These are phyloP conservation scores for Anomalospiza imberbis DNA, from an alignment of 2,797 vertebrate genomes.

Conservation along the genomic window DNA sequence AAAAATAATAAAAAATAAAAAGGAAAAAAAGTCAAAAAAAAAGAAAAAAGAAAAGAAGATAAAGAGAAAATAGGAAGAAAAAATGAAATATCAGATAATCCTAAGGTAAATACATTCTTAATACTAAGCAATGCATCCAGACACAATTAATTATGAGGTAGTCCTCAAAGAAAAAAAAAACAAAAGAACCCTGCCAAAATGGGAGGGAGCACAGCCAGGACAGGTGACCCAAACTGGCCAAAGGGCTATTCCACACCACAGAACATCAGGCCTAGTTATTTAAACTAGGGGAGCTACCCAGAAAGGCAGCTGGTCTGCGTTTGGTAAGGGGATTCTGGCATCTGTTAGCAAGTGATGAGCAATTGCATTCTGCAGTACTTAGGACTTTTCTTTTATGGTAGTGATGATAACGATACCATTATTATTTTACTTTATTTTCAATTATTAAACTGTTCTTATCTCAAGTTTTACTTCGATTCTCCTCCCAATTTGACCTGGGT, in stretches of 20 bases:
- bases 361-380: neutral
- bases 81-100: neutral
- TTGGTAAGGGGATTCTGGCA: neutral
- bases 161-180: neutral
- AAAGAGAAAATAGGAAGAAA: neutral
- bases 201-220: neutral
- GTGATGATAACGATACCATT: neutral
- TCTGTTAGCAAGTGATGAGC: neutral
- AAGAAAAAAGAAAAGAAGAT: accelerated
- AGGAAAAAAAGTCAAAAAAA: neutral
- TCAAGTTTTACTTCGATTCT: neutral
- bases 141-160: neutral
- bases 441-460: neutral
- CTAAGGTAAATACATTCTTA: neutral
- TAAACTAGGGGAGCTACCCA: neutral
- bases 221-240: neutral
- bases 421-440: neutral
- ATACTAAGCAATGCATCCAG: neutral
- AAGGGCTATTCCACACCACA: neutral
- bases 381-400: neutral
- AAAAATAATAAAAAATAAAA: accelerated
- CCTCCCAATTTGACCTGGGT: neutral
- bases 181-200: neutral
- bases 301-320: neutral
- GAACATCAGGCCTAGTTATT: neutral